phyloP scores from a whole-genome alignment of 2,113 vertebrate genomes.

The Dolichallabes microphthalmus region DNA sequence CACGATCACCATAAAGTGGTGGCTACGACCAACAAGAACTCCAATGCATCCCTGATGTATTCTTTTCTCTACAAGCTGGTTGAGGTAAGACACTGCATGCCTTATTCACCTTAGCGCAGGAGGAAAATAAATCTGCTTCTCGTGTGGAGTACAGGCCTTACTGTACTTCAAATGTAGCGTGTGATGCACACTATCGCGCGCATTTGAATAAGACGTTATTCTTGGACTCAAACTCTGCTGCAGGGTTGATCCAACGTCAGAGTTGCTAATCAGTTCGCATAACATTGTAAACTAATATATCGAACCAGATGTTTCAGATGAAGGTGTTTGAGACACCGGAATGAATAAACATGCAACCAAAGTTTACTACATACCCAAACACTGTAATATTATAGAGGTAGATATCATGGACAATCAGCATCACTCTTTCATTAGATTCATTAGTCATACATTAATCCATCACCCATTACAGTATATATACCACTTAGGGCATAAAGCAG shows the following conservation, averaged over 20 bases:
- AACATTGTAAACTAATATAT: not conserved
- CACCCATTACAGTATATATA: no score
- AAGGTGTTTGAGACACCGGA: not conserved
- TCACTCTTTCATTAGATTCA: not conserved
- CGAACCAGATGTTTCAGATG: not conserved
- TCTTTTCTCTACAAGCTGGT: constrained; percentile 92
- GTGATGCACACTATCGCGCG: no score
- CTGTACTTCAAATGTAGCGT: no score
- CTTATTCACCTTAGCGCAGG: not conserved
- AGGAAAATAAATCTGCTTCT: not conserved
- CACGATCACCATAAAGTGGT: constrained; percentile 77
- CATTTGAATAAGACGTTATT: not conserved
- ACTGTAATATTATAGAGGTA: not conserved
- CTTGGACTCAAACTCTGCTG: not conserved
- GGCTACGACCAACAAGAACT: constrained; percentile 87
- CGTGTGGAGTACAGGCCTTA: not conserved
- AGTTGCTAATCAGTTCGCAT: not conserved
- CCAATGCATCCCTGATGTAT: constrained; percentile 87
- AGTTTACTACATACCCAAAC: not conserved
- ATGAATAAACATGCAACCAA: not conserved
- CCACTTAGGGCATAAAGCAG: no score
- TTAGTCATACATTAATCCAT: no score
- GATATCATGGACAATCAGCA: not conserved
- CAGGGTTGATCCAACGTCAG: not conserved
- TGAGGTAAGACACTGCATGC: constrained; percentile 74